phyloP scores from a whole-genome alignment of 2,797 vertebrate species.

The Myoxocephalus aenaeus region DNA sequence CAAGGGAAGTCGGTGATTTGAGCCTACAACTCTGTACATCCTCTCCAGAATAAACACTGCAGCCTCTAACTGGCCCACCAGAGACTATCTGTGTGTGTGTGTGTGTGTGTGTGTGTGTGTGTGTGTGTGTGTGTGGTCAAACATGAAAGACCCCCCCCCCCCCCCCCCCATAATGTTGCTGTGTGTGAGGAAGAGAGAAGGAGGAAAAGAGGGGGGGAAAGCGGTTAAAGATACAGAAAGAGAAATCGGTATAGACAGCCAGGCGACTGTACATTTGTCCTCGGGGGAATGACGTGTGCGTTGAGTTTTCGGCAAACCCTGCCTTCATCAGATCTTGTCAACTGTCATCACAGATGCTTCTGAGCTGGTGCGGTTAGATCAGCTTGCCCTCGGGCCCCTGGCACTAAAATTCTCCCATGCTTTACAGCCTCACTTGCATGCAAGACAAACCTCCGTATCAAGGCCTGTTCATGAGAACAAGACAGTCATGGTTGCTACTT shows the following conservation, averaged over 20 bases:
- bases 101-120: conserved; percentile 24
- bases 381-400: conserved; percentile 39
- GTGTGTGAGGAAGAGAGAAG: conserved; percentile 38
- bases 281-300: background rate
- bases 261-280: conserved; percentile 43
- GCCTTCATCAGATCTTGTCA: conserved; percentile 46
- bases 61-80: conserved; percentile 51
- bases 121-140: conserved; percentile 42
- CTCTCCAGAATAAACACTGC: conserved; percentile 70
- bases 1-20: conserved; percentile 76
- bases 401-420: conserved; percentile 35
- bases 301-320: conserved; percentile 40
- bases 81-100: conserved; percentile 51
- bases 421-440: conserved; percentile 22
- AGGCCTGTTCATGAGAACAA: conserved; percentile 9
- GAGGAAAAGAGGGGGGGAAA: conserved; percentile 10
- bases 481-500: conserved; percentile 17
- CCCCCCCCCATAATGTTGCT: conserved; percentile 41
- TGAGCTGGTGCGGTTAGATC: conserved; percentile 29
- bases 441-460: conserved; percentile 25
- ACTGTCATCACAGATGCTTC: conserved; percentile 25
- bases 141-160: conserved; percentile 61
- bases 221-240: conserved; percentile 9
- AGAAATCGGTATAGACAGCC: conserved; percentile 25
- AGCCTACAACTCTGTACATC: conserved; percentile 67